These are phyloP conservation scores for Eupithecia pulchellata DNA, from an alignment of 2,888 invertebrate genomes.

Conservation along the genomic window DNA sequence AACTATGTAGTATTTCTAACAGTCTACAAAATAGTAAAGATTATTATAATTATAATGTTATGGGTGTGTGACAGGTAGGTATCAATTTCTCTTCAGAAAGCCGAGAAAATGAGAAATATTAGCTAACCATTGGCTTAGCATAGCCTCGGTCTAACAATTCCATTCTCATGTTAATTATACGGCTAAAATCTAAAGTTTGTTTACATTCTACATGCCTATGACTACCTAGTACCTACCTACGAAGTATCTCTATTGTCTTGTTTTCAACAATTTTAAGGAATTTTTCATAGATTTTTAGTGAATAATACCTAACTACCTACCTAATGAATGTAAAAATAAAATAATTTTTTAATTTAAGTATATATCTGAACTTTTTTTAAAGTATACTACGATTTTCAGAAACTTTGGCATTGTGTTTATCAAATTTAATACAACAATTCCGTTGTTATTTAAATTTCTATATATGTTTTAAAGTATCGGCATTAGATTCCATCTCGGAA, in stretches of 20 bases:
- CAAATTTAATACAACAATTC: too few species aligned
- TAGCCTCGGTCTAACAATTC: neutral
- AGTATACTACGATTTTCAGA: too few species aligned
- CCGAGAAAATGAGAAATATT: slow-evolving; percentile 6
- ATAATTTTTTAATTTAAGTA: too few species aligned
- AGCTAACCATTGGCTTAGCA: neutral
- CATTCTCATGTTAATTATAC: slow-evolving; percentile 8
- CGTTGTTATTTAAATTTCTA: neutral
- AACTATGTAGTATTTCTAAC: too few species aligned
- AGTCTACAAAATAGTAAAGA: too few species aligned
- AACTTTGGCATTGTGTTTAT: too few species aligned
- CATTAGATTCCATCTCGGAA: too few species aligned
- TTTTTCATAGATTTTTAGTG: neutral
- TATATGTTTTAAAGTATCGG: neutral
- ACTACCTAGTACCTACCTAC: neutral
- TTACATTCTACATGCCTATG: neutral
- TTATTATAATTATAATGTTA: too few species aligned
- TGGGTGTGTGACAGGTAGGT: neutral
- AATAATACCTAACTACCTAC: too few species aligned
- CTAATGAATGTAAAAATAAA: neutral
- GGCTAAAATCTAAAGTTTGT: slow-evolving; percentile 9
- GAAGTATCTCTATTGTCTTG: neutral
- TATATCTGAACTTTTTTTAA: too few species aligned
- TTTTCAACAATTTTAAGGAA: neutral
- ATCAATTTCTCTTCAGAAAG: neutral